Percentiles rank a stretch among this genome's conserved stretches.
Evolutionary conservation across 1,140 invertebrate genomes (phyloP).

Genomic region (Linepithema humile): DNA sequence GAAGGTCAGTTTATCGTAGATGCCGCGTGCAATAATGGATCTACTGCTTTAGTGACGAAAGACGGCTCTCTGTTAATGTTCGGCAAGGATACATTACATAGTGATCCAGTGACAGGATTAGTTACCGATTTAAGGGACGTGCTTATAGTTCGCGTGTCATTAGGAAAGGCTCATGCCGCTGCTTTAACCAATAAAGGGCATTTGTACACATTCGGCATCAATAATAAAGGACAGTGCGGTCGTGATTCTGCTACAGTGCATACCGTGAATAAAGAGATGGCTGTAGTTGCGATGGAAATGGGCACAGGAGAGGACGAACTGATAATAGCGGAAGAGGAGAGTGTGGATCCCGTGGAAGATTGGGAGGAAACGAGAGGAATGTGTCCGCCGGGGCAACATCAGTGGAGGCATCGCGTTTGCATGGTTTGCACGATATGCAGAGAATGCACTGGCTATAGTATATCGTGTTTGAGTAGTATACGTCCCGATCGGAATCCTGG

Average conservation of each 20-base stretch:
- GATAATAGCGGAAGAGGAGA: conserved; percentile 79
- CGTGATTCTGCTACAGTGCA: conserved; percentile 90
- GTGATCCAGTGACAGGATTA: conserved; percentile 90
- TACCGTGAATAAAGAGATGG: conserved; percentile 81
- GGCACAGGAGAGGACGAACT: conserved; percentile 87
- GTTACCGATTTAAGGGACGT: conserved; percentile 92
- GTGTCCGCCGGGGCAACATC: conserved; percentile 89
- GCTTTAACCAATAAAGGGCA: conserved; percentile 95
- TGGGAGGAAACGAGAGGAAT: conserved; percentile 88
- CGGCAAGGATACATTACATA: conserved; percentile 96
- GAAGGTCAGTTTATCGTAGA: conserved; percentile 93
- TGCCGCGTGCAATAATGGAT: conserved; percentile 97
- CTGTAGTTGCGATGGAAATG: conserved; percentile 88
- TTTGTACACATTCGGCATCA: conserved; percentile 98
- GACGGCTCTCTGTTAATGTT: conserved; percentile 96
- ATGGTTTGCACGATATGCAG: conserved; percentile 96
- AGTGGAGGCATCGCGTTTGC: conserved; percentile 93
- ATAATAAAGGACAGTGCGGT: conserved; percentile 99
- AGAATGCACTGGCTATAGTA: conserved; percentile 97
- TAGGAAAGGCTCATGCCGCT: conserved; percentile 98
- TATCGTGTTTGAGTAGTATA: conserved; percentile 92
- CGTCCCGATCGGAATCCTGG: conserved; percentile 93
- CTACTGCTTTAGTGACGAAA: conserved; percentile 95
- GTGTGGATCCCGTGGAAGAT: conserved; percentile 81
- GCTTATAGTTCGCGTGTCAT: conserved; percentile 92